Conservation (phyloP, 2,113 vertebrate species). For the Crocuta crocuta region DNA sequence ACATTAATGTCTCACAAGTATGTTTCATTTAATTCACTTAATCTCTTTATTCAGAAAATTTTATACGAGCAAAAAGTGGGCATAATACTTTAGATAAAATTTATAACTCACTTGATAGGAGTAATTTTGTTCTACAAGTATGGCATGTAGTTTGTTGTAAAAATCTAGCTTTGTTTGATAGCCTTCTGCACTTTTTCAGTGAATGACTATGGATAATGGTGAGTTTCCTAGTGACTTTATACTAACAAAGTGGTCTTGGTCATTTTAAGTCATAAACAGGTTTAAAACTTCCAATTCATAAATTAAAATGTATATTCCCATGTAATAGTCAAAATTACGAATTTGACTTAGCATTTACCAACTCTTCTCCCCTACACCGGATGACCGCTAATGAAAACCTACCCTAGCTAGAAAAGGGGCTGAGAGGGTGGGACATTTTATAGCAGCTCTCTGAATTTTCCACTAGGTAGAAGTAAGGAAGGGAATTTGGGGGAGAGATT, state of each 20-base stretch:
- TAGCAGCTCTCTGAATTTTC: background rate
- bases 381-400: background rate
- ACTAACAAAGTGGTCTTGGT: background rate
- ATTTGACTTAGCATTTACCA: background rate
- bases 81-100: background rate
- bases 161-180: background rate
- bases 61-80: background rate
- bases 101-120: background rate
- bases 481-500: background rate
- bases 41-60: background rate
- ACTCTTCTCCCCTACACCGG: background rate
- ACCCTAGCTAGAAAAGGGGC: background rate
- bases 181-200: background rate
- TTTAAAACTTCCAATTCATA: background rate
- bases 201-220: background rate
- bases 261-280: background rate
- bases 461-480: background rate
- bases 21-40: background rate
- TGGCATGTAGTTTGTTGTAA: background rate
- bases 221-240: background rate
- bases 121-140: background rate
- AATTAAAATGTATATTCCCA: background rate
- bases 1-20: background rate
- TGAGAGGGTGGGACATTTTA: rapidly evolving
- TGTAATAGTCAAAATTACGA: background rate